Evolutionary conservation across 2,888 invertebrate genomes (phyloP), one percentile per base, ranked within the genome.

Genomic region (Ethmia dodecea): DNA sequence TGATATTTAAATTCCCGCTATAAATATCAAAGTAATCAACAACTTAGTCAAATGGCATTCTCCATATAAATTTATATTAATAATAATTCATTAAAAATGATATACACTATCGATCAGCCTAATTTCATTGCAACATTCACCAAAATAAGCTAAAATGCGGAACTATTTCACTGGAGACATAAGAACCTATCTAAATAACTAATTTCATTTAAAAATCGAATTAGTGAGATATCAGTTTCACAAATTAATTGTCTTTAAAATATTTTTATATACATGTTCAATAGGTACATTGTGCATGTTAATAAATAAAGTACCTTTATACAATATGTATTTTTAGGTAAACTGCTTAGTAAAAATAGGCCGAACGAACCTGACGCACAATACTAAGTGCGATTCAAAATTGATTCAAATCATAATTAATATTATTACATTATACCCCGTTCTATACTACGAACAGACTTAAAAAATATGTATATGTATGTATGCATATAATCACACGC

Each of bases 21-120:
- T 58, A 61, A 60, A 63, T 61, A 61, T 52, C 52, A 57, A 60
- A 54, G 51, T 59, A 60, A 67, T 59, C 52, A 66, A 68, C 60
- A 69, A 65, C 57, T 57, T 60, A 60, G 47, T 59, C 48, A 52
- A 62, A 68, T 65, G 63, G 60, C 59, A 61, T 61, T 55, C 49
- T 55, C 45, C 48, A 52, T 47, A 54, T 42, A 54, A n/a, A 55
- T 57, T 52, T 37, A 37, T 33, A 37, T 35, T 38, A 28, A 59
- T n/a, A n/a, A n/a, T n/a, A 49, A 59, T 50, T 46, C 50, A 59
- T 58, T 47, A 30, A 54, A 45, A 37, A 43, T 26, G 30, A 32
- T 35, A 26, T 26, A 32, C 26, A 24, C 43, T 42, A 48, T 47
- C 48, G 47, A 47, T 52, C 51, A 52, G 55, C 52, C 52, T 44